Evolutionary conservation across 2,113 vertebrate species (phyloP).

Genomic region (Tachysurus vachellii): DNA sequence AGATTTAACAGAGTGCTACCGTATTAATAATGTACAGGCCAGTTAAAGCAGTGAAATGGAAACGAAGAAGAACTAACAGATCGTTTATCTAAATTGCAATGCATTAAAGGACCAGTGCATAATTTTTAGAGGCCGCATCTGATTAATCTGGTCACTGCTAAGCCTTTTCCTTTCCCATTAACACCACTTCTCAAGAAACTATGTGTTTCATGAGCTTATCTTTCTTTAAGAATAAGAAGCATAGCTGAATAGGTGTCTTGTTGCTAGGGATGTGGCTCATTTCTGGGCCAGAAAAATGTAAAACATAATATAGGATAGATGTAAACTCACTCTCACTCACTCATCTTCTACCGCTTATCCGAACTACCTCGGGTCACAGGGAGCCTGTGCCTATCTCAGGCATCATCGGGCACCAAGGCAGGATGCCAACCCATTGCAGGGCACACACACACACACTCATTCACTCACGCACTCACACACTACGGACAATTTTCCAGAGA

Average conservation of each 20-base stretch:
- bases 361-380: too few species aligned
- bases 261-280: neutral
- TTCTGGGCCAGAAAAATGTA: neutral
- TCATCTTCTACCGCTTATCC: too few species aligned
- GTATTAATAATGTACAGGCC: neutral
- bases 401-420: too few species aligned
- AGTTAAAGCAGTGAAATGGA: neutral
- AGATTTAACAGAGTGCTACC: neutral
- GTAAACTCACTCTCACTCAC: too few species aligned
- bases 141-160: neutral
- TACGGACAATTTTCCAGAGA: too few species aligned
- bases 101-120: neutral
- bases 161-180: neutral
- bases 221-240: neutral
- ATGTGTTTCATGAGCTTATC: neutral
- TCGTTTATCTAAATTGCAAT: neutral
- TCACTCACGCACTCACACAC: too few species aligned
- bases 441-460: too few species aligned
- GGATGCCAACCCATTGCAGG: too few species aligned
- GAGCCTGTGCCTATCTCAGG: too few species aligned
- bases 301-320: neutral
- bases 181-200: neutral
- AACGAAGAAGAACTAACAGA: neutral
- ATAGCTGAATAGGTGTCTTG: constrained; percentile 44
- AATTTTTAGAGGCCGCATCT: neutral